Percentiles rank a stretch among this genome's conserved stretches.
These are phyloP conservation scores for Paragorgia papillata DNA, from an alignment of 92 coral and sea anemone genomes.

Conservation along the genomic window DNA sequence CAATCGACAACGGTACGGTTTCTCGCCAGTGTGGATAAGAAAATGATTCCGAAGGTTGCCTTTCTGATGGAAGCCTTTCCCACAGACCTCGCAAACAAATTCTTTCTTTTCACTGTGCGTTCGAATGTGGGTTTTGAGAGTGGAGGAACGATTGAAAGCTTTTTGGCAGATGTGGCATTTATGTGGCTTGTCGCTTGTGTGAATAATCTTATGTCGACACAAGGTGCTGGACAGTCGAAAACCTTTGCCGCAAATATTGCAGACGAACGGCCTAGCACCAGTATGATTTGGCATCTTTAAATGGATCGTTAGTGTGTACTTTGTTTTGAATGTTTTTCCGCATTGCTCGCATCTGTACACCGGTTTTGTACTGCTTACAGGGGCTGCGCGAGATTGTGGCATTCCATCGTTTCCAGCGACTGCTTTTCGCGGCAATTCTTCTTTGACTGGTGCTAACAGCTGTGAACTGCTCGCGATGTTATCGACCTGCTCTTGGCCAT, in stretches of 20 bases:
- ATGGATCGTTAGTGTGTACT: constrained; percentile 95
- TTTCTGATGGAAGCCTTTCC: constrained; percentile 99
- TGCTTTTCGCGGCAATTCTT: neutral
- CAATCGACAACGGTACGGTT: constrained; percentile 88
- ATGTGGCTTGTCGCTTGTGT: constrained; percentile 95
- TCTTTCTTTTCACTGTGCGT: constrained; percentile 93
- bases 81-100: constrained; percentile 86
- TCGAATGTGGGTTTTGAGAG: constrained; percentile 95
- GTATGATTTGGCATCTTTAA: constrained; percentile 99
- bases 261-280: constrained; percentile 98
- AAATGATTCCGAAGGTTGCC: constrained; percentile 97
- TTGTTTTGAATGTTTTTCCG: constrained; percentile 95
- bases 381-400: neutral
- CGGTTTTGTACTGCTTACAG: constrained; percentile 38
- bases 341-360: constrained; percentile 91
- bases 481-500: neutral
- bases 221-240: constrained; percentile 95
- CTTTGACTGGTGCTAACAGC: neutral
- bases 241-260: constrained; percentile 98
- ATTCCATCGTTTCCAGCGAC: neutral
- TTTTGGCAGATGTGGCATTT: constrained; percentile 90
- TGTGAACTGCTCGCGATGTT: neutral
- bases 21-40: constrained; percentile 96
- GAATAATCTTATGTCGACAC: constrained; percentile 97
- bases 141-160: constrained; percentile 98